Conservation (phyloP, 2,113 vertebrate genomes). For the Dissostichus mawsoni region DNA sequence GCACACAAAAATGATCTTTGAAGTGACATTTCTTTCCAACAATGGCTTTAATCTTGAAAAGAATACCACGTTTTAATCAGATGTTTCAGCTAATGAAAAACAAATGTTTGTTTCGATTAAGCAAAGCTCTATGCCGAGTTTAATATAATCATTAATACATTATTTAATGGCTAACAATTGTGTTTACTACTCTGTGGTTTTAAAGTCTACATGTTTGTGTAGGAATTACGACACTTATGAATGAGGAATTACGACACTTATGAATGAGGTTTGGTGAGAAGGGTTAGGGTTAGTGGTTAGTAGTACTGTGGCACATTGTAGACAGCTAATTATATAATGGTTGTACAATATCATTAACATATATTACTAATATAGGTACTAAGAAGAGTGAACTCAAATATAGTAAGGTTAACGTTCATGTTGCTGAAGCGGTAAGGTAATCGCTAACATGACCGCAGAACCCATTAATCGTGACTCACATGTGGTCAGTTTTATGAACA, state of each 20-base stretch:
- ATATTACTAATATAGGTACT: too few species aligned
- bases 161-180: background rate
- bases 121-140: slow-evolving; percentile 8
- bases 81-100: background rate
- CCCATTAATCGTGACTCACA: slow-evolving; percentile 15
- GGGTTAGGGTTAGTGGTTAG: too few species aligned
- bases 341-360: background rate
- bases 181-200: background rate
- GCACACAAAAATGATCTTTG: background rate
- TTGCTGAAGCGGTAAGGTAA: background rate
- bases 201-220: background rate
- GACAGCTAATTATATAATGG: background rate
- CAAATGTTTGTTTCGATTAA: background rate
- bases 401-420: background rate
- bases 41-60: background rate
- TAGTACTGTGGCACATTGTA: background rate
- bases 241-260: background rate
- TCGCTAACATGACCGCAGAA: slow-evolving; percentile 12
- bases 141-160: rapidly evolving
- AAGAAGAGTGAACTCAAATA: background rate
- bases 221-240: background rate
- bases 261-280: background rate
- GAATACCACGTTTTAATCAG: background rate
- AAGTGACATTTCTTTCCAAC: background rate
- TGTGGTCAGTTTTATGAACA: background rate